Percentiles rank a stretch among this genome's conserved stretches.
phyloP scores from a whole-genome alignment of 2,797 vertebrate genomes.

The Pseudomugil gertrudae region DNA sequence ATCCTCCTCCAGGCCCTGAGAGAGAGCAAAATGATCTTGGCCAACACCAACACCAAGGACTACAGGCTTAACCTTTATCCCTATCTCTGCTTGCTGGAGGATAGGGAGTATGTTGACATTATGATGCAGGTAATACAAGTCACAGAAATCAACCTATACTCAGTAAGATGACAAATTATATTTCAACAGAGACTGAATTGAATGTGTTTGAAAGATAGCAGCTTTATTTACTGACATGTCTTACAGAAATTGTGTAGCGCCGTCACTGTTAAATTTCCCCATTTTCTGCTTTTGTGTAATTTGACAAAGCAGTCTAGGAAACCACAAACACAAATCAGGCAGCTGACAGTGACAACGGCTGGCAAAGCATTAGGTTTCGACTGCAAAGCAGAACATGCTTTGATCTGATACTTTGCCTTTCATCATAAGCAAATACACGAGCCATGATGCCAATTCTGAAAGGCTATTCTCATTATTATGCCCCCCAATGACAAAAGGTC shows the following conservation, averaged over 20 bases:
- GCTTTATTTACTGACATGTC: not conserved
- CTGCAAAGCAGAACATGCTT: constrained; percentile 36
- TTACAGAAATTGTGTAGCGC: not conserved
- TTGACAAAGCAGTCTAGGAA: constrained; percentile 13
- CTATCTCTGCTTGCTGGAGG: constrained; percentile 87
- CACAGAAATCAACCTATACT: not conserved
- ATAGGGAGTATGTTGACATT: constrained; percentile 85
- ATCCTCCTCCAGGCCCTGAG: constrained; percentile 80
- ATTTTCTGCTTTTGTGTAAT: constrained; percentile 1
- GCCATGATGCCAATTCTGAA: constrained; percentile 10
- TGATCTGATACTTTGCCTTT: constrained; percentile 41
- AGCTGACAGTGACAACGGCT: constrained; percentile 26
- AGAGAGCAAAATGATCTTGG: constrained; percentile 80
- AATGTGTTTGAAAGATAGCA: not conserved
- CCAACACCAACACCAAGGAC: constrained; percentile 24
- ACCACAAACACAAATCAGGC: constrained; percentile 35
- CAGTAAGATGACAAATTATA: not conserved
- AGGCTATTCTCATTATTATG: constrained; percentile 21
- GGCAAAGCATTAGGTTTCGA: constrained; percentile 23
- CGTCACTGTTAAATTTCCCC: constrained; percentile 3
- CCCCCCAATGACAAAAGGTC: constrained; percentile 16
- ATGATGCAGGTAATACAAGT: constrained; percentile 87
- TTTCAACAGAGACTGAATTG: constrained; percentile 14
- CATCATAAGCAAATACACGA: not conserved
- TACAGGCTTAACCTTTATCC: constrained; percentile 82